Base-by-base conservation (phyloP, 2,113 vertebrate species). In the Cercocebus atys region DNA sequence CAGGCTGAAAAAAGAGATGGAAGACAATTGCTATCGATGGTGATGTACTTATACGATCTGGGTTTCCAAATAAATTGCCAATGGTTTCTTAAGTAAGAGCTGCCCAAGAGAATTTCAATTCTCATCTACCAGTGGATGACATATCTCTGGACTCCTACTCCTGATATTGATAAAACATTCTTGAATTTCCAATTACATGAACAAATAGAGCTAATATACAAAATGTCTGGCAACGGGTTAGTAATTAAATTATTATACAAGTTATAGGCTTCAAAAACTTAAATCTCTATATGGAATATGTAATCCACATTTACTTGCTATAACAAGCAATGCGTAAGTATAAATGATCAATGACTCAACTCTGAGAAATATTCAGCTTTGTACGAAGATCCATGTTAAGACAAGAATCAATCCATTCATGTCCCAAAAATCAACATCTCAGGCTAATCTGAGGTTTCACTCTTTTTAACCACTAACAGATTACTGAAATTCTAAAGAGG, bases 381-480 rank as follows among this genome's bases (percentile, higher is more conserved):
- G 1, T 3, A 47, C 18, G 18, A 73, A 78, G 23, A 32, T 3
- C 14, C 47, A 8, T 27, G 22, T n/a, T 0, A 5, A 57, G 8
- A 75, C 17, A 59, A 23, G 18, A 80, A 50, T 35, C 22, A 85
- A 50, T 76, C 6, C 13, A 64, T 79, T 55, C 12, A 16, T 17
- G 40, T 57, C 1, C 0, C n/a, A 23, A 0, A 97, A 83, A 55
- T n/a, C 18, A 17, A 38, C 11, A 94, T 22, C 2, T 5, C 23
- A 25, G 23, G 4, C 3, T 27, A 64, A 55, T 55, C 18, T 81
- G 40, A 91, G 3, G 4, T 47, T 90, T 90, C 38, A 16, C 1
- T 59, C 2, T 17, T 66, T 73, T 40, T 45, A 57, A 43, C 2
- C 88, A 81, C 3, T 30, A 32, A 13, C 59, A 45, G 0, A 7